These are phyloP conservation scores for Semnopithecus entellus DNA, from an alignment of 2,113 vertebrate genomes.

Conservation along the genomic window DNA sequence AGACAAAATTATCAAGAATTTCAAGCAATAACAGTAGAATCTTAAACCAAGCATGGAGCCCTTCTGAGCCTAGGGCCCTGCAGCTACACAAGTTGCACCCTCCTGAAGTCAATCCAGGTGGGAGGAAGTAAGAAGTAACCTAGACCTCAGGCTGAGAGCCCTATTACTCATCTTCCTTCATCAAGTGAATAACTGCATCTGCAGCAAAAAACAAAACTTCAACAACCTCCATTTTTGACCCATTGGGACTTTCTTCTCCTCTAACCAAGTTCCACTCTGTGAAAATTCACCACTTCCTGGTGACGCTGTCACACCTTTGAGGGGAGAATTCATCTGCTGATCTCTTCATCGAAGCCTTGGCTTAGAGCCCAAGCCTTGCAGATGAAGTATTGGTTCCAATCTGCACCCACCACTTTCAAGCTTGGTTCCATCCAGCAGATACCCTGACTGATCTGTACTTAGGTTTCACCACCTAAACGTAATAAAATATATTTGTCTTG, in stretches of 20 bases:
- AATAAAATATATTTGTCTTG: constrained; percentile 37
- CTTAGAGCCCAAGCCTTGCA: not conserved
- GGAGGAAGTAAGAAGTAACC: not conserved
- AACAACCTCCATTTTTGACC: not conserved
- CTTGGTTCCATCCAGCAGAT: not conserved
- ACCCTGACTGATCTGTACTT: not conserved
- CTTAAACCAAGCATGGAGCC: not conserved
- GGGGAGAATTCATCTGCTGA: not conserved
- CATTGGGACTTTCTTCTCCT: not conserved
- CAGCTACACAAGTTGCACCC: too few relatives aligned
- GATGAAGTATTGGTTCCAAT: not conserved
- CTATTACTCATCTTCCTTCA: not conserved
- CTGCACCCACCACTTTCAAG: not conserved
- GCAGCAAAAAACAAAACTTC: not conserved
- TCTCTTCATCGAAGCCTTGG: not conserved
- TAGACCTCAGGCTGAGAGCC: not conserved
- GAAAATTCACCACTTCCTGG: not conserved
- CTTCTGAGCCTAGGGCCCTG: not conserved
- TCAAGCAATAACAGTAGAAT: not conserved
- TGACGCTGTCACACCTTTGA: constrained; percentile 1
- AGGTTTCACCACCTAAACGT: not conserved
- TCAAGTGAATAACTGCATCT: not conserved
- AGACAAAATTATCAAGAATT: not conserved
- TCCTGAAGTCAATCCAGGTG: not conserved
- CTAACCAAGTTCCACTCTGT: not conserved